Base-by-base conservation (phyloP, 2,888 invertebrate genomes). In the Andrena hattorfiana region DNA sequence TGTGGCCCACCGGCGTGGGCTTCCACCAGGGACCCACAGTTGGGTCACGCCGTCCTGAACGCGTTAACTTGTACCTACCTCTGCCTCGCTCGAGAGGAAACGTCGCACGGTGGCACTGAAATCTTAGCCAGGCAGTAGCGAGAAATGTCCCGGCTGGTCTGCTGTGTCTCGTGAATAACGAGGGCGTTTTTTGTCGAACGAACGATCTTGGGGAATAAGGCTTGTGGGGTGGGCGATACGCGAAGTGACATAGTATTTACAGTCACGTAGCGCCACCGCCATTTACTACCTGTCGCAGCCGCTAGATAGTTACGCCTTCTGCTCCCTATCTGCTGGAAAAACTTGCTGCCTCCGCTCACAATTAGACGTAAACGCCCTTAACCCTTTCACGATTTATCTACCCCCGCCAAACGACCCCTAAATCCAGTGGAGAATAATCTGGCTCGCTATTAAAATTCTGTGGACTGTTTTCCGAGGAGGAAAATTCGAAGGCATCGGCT, bases 211-310 rank as follows among this genome's bases (percentile, higher is more conserved):
- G 35, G 54, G 23, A 30, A n/a, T 51, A 42, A 54, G 54, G 63
- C 51, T 59, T 20, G 30, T 2, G 28, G 26, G 20, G 26, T 26
- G 56, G 62, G 54, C 42, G 72, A 77, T 77, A 81, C 49, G 68
- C 48, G 32, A 81, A 69, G 77, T 66, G 77, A 77, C 82, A 73
- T 69, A 69, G 82, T 77, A 77, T 82, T 72, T 77, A 66, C 76
- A 62, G 83, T 81, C 68, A 62, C 72, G 82, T 83, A 82, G 32
- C 62, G 68, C 63, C 71, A 71, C 63, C 62, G 67, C 73, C 83
- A 77, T 83, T 82, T 82, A 73, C 83, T 77, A 83, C 62, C 77
- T 79, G 79, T 71, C 79, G 67, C 60, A 70, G 20, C 54, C 48
- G 26, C n/a, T 3, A 69, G 83, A 83, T 81, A 77, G 73, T 59